Conservation (phyloP, 2,888 invertebrate genomes). For the Hypsopygia costalis region DNA sequence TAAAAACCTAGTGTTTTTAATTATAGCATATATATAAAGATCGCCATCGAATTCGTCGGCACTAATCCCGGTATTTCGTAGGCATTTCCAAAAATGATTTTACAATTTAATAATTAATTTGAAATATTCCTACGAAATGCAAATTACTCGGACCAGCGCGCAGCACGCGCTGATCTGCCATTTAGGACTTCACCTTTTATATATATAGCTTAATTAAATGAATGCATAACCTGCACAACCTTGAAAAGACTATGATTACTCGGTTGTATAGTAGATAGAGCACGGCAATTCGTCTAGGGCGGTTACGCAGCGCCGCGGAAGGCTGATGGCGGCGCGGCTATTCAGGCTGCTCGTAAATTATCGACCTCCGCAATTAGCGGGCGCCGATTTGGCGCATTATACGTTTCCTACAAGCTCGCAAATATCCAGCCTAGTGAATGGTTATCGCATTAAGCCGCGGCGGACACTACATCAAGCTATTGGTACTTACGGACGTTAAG, state of each 20-base stretch:
- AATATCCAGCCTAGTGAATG: conserved; percentile 22
- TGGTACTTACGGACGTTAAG: background rate
- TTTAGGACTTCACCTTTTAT: too few species aligned
- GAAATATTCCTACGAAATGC: too few species aligned
- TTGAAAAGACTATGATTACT: background rate
- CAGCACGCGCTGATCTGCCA: too few species aligned
- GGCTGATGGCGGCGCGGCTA: conserved; percentile 40
- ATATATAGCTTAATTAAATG: too few species aligned
- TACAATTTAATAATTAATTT: too few species aligned
- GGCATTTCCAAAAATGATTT: too few species aligned
- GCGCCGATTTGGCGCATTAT: conserved; percentile 71
- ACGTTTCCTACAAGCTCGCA: conserved; percentile 36
- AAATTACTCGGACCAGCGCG: too few species aligned
- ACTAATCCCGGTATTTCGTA: too few species aligned
- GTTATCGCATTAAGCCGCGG: conserved; percentile 17
- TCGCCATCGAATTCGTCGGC: too few species aligned
- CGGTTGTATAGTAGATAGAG: background rate
- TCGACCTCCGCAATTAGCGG: conserved; percentile 68
- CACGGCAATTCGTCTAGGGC: conserved; percentile 35
- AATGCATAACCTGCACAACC: too few species aligned
- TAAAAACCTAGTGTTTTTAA: too few species aligned
- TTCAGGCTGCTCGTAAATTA: conserved; percentile 65
- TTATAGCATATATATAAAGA: too few species aligned
- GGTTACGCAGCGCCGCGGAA: conserved; percentile 39
- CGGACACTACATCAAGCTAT: conserved; percentile 2